A percentile compares a stretch with the other conserved stretches of the same genome.
phyloP scores from a whole-genome alignment of 2,113 vertebrate genomes.

The Hemichromis elongatus region DNA sequence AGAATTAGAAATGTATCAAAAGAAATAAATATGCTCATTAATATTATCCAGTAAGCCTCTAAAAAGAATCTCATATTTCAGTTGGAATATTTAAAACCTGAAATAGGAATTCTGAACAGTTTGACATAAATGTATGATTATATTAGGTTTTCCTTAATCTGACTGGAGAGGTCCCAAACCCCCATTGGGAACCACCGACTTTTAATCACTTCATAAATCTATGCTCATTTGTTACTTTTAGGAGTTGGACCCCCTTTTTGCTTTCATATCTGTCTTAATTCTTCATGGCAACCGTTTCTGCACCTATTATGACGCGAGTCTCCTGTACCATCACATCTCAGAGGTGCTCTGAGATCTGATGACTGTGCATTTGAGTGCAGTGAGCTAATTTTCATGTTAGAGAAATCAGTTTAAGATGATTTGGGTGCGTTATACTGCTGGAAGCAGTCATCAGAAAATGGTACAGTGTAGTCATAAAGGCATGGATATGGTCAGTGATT shows the following conservation, averaged over 20 bases:
- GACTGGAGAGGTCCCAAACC: background rate
- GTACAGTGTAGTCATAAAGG: background rate
- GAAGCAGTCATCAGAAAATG: background rate
- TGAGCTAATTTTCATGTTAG: background rate
- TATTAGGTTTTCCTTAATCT: background rate
- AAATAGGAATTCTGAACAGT: background rate
- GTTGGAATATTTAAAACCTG: background rate
- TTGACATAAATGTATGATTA: background rate
- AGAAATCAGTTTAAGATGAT: background rate
- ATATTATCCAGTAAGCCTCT: background rate
- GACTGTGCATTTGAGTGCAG: background rate
- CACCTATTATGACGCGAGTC: background rate
- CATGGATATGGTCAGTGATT: background rate
- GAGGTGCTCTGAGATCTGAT: background rate
- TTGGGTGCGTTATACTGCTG: background rate
- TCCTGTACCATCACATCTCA: background rate
- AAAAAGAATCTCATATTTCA: background rate
- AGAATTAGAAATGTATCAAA: background rate
- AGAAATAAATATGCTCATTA: background rate
- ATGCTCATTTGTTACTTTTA: background rate
- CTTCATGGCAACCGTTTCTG: background rate
- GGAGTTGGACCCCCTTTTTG: background rate
- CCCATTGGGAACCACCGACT: background rate
- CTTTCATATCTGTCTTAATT: background rate
- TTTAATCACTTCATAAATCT: background rate